Percentiles rank a stretch among this genome's conserved stretches.
Conservation (phyloP, 2,113 vertebrate species). For the Actenoides lindsayi region DNA sequence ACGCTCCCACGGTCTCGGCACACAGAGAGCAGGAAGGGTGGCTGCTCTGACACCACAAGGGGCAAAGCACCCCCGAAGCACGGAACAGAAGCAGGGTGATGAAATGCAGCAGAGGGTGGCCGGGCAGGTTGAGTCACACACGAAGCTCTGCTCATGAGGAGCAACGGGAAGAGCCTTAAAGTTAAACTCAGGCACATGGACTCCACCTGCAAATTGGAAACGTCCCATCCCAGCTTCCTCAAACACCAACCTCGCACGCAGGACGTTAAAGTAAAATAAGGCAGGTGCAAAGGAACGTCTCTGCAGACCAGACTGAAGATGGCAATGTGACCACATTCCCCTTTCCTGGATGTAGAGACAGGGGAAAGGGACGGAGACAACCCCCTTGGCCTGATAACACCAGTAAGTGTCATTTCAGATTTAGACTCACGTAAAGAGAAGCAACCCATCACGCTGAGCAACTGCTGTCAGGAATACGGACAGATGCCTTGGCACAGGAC, state of each 20-base stretch:
- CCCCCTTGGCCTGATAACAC: background rate
- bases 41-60: background rate
- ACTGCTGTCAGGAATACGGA: background rate
- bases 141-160: background rate
- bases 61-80: rapidly evolving
- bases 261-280: background rate
- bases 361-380: background rate
- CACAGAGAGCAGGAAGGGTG: rapidly evolving
- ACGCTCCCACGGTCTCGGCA: background rate
- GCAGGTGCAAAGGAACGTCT: background rate
- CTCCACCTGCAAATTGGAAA: background rate
- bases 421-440: background rate
- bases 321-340: background rate
- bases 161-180: background rate
- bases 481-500: slow-evolving; percentile 8
- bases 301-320: background rate
- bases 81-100: rapidly evolving
- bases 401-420: background rate
- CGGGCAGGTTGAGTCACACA: background rate
- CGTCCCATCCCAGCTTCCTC: background rate
- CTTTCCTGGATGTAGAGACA: rapidly evolving
- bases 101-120: background rate
- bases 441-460: background rate
- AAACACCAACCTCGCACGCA: rapidly evolving
- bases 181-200: rapidly evolving